Evolutionary conservation across 1,140 invertebrate species (phyloP).

Genomic region (Helicoverpa zea): DNA sequence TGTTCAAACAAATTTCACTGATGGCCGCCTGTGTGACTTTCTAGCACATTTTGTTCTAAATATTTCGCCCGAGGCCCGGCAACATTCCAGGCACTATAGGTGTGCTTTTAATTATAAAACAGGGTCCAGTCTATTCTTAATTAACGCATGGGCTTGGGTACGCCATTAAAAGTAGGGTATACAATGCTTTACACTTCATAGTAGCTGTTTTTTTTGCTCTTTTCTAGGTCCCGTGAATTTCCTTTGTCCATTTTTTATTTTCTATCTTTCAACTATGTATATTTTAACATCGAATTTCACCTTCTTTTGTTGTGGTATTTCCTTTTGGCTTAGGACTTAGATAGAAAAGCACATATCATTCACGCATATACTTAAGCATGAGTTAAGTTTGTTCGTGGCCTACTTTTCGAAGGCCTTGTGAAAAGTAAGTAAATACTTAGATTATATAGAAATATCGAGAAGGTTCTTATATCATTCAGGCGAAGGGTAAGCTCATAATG

Average conservation of each 20-base stretch:
- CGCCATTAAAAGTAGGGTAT: background rate
- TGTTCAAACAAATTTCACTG: slow-evolving; percentile 21
- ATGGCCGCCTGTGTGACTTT: background rate
- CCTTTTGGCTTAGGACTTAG: too few species aligned
- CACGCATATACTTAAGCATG: too few species aligned
- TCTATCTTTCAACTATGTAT: too few species aligned
- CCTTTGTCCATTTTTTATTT: too few species aligned
- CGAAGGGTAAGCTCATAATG: background rate
- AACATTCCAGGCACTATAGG: slow-evolving; percentile 27
- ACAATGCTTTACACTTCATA: too few species aligned
- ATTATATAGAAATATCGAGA: background rate
- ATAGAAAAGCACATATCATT: too few species aligned
- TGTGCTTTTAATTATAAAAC: slow-evolving; percentile 22
- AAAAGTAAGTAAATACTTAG: background rate
- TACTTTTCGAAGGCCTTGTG: too few species aligned
- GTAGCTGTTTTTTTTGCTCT: too few species aligned
- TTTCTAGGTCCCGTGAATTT: too few species aligned
- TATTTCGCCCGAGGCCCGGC: background rate
- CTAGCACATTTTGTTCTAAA: slow-evolving; percentile 11
- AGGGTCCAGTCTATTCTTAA: background rate
- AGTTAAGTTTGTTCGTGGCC: too few species aligned
- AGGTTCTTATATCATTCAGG: background rate
- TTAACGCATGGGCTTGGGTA: background rate
- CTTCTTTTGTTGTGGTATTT: too few species aligned
- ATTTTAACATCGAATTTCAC: too few species aligned